These are phyloP conservation scores for Sepioteuthis lessoniana DNA, from an alignment of 2,888 invertebrate genomes.

Conservation along the genomic window DNA sequence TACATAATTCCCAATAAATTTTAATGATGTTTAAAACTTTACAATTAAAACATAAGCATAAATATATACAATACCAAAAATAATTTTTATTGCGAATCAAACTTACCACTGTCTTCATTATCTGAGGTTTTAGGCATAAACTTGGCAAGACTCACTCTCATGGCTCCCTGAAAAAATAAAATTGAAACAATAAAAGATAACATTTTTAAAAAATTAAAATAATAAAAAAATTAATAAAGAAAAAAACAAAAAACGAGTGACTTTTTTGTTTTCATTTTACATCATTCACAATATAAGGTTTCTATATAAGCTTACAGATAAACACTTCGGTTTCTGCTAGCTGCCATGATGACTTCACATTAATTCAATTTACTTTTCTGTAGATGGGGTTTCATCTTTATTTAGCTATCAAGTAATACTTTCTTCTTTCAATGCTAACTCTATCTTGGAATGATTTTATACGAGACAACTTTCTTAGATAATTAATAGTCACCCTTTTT, in stretches of 20 bases:
- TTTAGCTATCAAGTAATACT: too few species aligned
- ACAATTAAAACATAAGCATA: not conserved
- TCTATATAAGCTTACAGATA: not conserved
- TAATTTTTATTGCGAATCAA: not conserved
- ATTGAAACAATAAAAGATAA: too few species aligned
- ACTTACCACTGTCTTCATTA: conserved; percentile 57
- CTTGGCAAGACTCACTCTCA: conserved; percentile 59
- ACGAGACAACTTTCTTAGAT: too few species aligned
- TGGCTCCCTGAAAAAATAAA: conserved; percentile 54
- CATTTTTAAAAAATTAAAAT: too few species aligned
- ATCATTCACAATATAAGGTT: not conserved
- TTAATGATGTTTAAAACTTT: not conserved
- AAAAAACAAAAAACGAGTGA: not conserved
- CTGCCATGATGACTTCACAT: too few species aligned
- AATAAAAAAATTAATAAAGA: not conserved
- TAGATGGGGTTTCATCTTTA: too few species aligned
- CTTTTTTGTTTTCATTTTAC: not conserved
- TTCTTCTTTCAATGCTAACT: too few species aligned
- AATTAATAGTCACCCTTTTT: too few species aligned
- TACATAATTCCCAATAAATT: too few species aligned
- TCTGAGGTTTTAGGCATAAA: conserved; percentile 56
- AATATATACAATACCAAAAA: not conserved
- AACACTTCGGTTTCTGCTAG: too few species aligned
- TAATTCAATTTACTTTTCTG: too few species aligned
- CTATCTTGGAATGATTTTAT: too few species aligned